Evolutionary conservation across 1,140 invertebrate species (phyloP).

Genomic region (Heliconius congener): DNA sequence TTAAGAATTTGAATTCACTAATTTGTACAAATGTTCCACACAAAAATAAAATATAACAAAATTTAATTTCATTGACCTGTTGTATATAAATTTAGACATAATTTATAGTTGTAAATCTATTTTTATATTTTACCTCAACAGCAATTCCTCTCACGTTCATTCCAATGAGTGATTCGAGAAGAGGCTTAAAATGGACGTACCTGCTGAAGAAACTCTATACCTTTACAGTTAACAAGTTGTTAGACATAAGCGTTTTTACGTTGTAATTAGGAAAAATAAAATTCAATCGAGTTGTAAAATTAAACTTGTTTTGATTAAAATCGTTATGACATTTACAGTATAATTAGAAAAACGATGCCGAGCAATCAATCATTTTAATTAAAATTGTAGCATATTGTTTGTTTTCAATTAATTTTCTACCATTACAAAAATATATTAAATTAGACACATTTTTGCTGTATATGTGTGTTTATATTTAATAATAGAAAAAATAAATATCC

Average conservation of each 20-base stretch:
- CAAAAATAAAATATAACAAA: neutral
- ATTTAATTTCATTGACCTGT: slow-evolving; percentile 13
- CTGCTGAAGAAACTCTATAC: slow-evolving; percentile 8
- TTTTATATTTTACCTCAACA: slow-evolving; percentile 27
- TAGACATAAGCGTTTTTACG: neutral
- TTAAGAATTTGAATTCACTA: too few species aligned
- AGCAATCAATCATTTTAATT: neutral
- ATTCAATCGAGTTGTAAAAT: neutral
- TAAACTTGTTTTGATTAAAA: neutral
- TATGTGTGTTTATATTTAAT: neutral
- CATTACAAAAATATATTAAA: neutral
- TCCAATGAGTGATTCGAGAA: slow-evolving; percentile 31
- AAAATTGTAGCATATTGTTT: neutral
- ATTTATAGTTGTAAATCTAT: slow-evolving; percentile 35
- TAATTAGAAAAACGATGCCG: neutral
- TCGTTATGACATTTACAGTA: neutral
- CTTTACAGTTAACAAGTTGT: neutral
- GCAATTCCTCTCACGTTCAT: slow-evolving; percentile 29
- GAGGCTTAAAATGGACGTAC: slow-evolving; percentile 14
- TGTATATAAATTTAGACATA: slow-evolving; percentile 37
- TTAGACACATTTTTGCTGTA: neutral
- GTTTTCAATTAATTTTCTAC: neutral
- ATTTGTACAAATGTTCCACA: neutral
- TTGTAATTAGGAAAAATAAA: neutral
- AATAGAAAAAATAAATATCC: neutral